phyloP scores from a whole-genome alignment of 2,797 vertebrate genomes.

The Rhinogobio ventralis region DNA sequence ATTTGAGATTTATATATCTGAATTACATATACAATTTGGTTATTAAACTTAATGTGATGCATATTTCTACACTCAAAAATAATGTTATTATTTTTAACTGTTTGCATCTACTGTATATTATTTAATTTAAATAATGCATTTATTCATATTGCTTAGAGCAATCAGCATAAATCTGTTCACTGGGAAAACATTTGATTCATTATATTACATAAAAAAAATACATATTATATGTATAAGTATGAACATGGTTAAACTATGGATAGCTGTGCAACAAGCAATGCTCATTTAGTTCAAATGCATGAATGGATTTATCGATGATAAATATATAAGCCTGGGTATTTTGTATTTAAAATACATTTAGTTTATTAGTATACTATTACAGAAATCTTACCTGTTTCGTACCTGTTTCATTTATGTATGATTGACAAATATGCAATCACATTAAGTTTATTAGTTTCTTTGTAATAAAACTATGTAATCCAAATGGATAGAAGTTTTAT shows the following conservation, averaged over 20 bases:
- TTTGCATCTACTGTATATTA: neutral
- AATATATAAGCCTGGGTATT: neutral
- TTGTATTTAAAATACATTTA: neutral
- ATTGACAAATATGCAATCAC: neutral
- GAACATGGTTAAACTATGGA: neutral
- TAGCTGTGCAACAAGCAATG: neutral
- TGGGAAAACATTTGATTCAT: neutral
- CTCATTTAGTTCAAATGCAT: neutral
- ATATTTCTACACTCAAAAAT: neutral
- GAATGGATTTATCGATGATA: neutral
- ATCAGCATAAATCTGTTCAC: neutral
- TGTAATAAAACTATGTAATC: neutral
- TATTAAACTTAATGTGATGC: neutral
- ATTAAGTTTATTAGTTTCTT: neutral
- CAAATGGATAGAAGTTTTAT: neutral
- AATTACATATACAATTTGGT: neutral
- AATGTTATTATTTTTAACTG: neutral
- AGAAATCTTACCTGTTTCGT: neutral
- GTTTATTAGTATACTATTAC: neutral
- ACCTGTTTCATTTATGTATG: neutral
- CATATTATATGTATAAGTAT: too few relatives aligned
- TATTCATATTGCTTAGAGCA: neutral
- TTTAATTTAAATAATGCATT: neutral
- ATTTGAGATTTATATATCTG: neutral
- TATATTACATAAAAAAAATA: too few relatives aligned